Percentiles rank a stretch among this genome's conserved stretches.
These are phyloP conservation scores for Glandiceps talaboti DNA, from an alignment of 53 echinoderm and acorn worm species.

Conservation along the genomic window DNA sequence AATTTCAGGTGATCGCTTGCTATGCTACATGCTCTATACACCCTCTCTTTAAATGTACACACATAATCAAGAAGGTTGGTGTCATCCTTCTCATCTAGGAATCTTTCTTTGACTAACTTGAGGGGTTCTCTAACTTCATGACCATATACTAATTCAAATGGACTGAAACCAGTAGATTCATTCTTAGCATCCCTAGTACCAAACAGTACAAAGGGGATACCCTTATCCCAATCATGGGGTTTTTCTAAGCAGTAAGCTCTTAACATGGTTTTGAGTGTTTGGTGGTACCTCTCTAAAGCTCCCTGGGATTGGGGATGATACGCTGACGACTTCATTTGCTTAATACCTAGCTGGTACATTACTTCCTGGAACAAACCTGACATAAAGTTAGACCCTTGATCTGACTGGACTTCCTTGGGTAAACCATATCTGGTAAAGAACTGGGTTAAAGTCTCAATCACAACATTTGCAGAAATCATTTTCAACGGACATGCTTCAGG, in stretches of 20 bases:
- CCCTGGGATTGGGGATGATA: slow-evolving; percentile 45
- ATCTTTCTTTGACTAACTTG: slow-evolving; percentile 21
- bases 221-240: slow-evolving; percentile 13
- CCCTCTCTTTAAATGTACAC: slow-evolving; percentile 20
- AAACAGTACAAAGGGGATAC: slow-evolving; percentile 11
- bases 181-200: slow-evolving; percentile 11
- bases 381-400: slow-evolving; percentile 42
- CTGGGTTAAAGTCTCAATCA: slow-evolving; percentile 26
- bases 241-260: slow-evolving; percentile 16
- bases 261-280: slow-evolving; percentile 35
- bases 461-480: slow-evolving; percentile 31
- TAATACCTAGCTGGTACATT: slow-evolving; percentile 25
- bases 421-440: slow-evolving; percentile 45
- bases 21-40: slow-evolving; percentile 22
- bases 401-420: slow-evolving; percentile 36
- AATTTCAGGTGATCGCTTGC: slow-evolving; percentile 11
- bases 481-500: slow-evolving; percentile 54
- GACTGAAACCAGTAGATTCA: slow-evolving; percentile 21
- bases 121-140: slow-evolving; percentile 16
- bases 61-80: slow-evolving; percentile 44
- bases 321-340: slow-evolving; percentile 25
- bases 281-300: slow-evolving; percentile 32
- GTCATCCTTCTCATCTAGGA: slow-evolving; percentile 1
- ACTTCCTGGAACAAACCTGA: slow-evolving; percentile 30
- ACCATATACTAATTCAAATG: slow-evolving; percentile 30